phyloP scores from a whole-genome alignment of 2,797 vertebrate species.

The Pelodytes ibericus region DNA sequence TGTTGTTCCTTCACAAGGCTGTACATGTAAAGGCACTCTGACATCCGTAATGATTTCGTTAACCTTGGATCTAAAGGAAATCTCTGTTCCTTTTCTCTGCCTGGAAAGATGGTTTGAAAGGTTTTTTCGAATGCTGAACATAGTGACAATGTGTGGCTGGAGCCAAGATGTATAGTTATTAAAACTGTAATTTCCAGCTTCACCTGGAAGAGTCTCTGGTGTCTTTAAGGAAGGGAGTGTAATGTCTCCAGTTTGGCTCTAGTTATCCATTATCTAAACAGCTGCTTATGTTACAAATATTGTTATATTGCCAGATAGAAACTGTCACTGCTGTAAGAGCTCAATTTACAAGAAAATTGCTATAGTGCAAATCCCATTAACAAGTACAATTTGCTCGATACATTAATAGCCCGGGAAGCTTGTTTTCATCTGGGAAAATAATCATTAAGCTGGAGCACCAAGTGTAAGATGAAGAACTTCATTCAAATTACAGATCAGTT shows the following conservation, averaged over 20 bases:
- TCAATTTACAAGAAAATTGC: background rate
- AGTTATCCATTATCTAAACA: constrained; percentile 25
- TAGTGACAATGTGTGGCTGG: too few relatives aligned
- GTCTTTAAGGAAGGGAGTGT: background rate
- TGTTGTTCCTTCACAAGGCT: too few relatives aligned
- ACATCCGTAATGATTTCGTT: too few relatives aligned
- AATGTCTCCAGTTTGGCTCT: background rate
- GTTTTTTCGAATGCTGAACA: too few relatives aligned
- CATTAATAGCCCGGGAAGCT: background rate
- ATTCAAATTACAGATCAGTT: background rate
- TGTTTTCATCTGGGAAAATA: constrained; percentile 25
- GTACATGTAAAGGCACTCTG: too few relatives aligned
- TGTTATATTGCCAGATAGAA: constrained; percentile 34
- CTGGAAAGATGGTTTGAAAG: too few relatives aligned
- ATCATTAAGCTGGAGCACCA: background rate
- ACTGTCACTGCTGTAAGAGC: background rate
- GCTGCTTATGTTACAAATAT: constrained; percentile 6
- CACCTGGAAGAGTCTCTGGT: too few relatives aligned
- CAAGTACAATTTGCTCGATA: constrained; percentile 28
- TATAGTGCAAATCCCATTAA: background rate
- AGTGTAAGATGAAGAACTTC: background rate
- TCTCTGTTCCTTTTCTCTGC: too few relatives aligned
- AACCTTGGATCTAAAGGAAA: too few relatives aligned
- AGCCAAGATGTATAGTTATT: too few relatives aligned
- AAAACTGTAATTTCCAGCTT: too few relatives aligned